Evolutionary conservation across 2,113 vertebrate species (phyloP), one percentile per base, ranked within the genome.

Genomic region (Anolis sagrei): DNA sequence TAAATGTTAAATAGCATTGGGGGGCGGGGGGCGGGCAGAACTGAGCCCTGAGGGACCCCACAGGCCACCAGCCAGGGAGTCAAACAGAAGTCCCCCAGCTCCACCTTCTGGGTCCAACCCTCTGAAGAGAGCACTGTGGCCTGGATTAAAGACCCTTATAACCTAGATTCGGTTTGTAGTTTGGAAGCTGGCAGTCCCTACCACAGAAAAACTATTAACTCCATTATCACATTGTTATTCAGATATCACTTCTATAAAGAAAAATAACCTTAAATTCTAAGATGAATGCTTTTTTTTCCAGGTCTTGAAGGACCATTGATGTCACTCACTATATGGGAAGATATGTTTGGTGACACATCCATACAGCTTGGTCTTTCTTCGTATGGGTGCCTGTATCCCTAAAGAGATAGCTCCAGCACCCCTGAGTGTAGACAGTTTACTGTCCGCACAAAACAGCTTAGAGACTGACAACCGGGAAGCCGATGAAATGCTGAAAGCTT

Each of bases 351-450:
- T 4, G 21, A 4, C 75, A 58, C 78, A 27, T 75, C 70, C 78
- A n/a, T 75, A 86, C 72, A 54, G 64, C 58, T 25, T 19, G 14
- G n/a, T 29, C 44, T 81, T 81, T 36, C 84, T 74, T 86, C 84
- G 78, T 86, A 86, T 86, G 84, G 84, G 84, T 86, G 78, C 84
- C 84, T 86, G 84, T 58, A 86, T 86, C 84, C 84, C 84, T 39
- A 81, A 75, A 34, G 58, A 34, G 36, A 64, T 27, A 21, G 58
- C 78, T 81, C 70, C 78, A 36, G 25, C 78, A 54, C 78, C 84
- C 9, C 54, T 86, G 70, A 86, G 39, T 75, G 62, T 66, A 36
- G 78, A 81, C 78, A 86, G n/a, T 69, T 39, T 86, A 81, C 44
- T 66, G 69, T 81, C 77, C 6, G 58, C 29, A 18, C 70, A 39